Percentiles rank a stretch among this genome's conserved stretches.
phyloP scores from a whole-genome alignment of 2,113 vertebrate genomes.

The Nicator chloris region DNA sequence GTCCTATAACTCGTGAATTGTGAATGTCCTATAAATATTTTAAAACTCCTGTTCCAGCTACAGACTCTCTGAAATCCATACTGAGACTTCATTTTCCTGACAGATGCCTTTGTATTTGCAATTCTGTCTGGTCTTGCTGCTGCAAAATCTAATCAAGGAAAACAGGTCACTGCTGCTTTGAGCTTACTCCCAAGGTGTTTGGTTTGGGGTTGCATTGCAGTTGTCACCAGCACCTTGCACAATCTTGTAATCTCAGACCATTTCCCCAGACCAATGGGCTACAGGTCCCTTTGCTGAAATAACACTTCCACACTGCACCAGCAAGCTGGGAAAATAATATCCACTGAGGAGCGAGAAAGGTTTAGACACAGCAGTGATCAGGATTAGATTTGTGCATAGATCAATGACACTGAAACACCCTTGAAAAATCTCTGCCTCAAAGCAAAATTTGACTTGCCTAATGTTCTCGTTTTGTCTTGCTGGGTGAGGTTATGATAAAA shows the following conservation, averaged over 20 bases:
- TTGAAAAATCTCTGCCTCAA: slow-evolving; percentile 36
- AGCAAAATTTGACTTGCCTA: slow-evolving; percentile 33
- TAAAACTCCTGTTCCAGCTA: neutral
- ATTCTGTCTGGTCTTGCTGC: neutral
- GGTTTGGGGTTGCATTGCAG: neutral
- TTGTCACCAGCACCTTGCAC: neutral
- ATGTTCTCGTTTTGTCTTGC: neutral
- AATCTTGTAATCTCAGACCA: neutral
- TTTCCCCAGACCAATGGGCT: neutral
- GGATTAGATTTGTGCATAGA: neutral
- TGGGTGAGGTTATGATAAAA: neutral
- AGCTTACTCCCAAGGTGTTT: neutral
- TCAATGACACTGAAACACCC: neutral
- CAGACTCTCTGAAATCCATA: slow-evolving; percentile 1
- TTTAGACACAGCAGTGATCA: neutral
- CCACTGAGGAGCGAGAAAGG: neutral
- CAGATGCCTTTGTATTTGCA: neutral
- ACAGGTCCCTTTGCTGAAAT: neutral
- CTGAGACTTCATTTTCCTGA: slow-evolving; percentile 4
- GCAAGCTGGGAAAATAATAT: neutral
- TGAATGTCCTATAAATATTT: slow-evolving; percentile 50
- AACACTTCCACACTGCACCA: neutral
- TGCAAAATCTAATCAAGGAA: neutral
- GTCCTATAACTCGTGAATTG: neutral
- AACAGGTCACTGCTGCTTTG: neutral